phyloP scores from a whole-genome alignment of 2,888 invertebrate genomes.

The Aporophyla nigra region DNA sequence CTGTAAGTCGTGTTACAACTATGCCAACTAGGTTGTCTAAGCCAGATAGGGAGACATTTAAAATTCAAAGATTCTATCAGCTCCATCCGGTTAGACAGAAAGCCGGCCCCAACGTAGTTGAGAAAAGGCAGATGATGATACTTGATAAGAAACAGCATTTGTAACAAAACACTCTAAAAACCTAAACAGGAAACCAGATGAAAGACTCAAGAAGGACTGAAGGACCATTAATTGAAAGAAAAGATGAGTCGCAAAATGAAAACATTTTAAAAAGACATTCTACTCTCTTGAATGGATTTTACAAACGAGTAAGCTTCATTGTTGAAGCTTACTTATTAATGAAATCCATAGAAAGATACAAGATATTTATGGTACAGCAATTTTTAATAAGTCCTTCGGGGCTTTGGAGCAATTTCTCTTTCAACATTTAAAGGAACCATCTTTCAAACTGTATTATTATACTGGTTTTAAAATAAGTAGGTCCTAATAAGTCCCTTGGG shows the following conservation, averaged over 20 bases:
- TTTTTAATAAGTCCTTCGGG: conserved; percentile 47
- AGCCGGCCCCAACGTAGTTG: neutral
- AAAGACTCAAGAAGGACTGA: neutral
- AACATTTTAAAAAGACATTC: neutral
- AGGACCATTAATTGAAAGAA: neutral
- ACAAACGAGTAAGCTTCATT: neutral
- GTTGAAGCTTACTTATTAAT: no score
- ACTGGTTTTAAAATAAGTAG: conserved; percentile 41
- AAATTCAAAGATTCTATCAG: neutral
- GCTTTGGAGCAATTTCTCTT: conserved; percentile 24
- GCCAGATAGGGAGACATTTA: neutral
- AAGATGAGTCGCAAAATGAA: neutral
- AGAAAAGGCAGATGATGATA: neutral
- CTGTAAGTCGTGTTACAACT: neutral
- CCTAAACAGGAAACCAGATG: neutral
- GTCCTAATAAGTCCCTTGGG: conserved; percentile 30
- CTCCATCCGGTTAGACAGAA: neutral
- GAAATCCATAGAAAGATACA: neutral
- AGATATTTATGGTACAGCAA: conserved; percentile 19
- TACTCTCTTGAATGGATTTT: neutral
- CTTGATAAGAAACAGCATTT: neutral
- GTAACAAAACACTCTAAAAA: neutral
- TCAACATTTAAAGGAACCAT: conserved; percentile 17
- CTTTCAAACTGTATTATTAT: conserved; percentile 34
- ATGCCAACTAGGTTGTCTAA: neutral